phyloP scores from a whole-genome alignment of 2,888 invertebrate species.

The Seladonia tumulorum region DNA sequence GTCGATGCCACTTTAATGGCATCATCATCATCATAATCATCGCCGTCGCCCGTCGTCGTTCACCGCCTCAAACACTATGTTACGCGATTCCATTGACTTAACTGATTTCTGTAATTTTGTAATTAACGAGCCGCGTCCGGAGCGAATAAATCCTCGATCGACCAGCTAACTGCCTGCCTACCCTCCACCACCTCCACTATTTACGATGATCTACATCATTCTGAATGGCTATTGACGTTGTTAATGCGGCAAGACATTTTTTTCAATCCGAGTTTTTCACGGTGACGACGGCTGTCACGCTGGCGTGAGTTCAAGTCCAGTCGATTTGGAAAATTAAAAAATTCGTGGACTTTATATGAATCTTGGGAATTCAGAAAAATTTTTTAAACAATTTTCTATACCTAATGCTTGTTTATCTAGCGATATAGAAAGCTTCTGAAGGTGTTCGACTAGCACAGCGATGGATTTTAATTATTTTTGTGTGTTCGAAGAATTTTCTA shows the following conservation, averaged over 20 bases:
- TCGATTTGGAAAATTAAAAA: not conserved
- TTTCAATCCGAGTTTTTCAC: not conserved
- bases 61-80: conserved; percentile 49
- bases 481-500: not conserved
- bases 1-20: conserved; percentile 69
- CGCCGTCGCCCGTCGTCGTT: conserved; percentile 30
- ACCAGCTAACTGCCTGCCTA: not conserved
- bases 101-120: conserved; percentile 57
- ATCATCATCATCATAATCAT: conserved; percentile 57
- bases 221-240: conserved; percentile 30
- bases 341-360: too few relatives aligned
- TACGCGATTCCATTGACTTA: conserved; percentile 57
- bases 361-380: not conserved
- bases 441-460: too few relatives aligned
- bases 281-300: not conserved
- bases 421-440: not conserved
- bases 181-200: not conserved
- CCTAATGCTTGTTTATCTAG: too few relatives aligned
- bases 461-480: not conserved
- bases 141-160: conserved; percentile 58
- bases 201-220: not conserved
- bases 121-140: conserved; percentile 52
- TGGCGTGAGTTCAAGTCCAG: not conserved
- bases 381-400: too few relatives aligned
- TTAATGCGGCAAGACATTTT: conserved; percentile 20